These are phyloP conservation scores for Petrolisthes cinctipes DNA, from an alignment of 2,888 invertebrate genomes.

Conservation along the genomic window DNA sequence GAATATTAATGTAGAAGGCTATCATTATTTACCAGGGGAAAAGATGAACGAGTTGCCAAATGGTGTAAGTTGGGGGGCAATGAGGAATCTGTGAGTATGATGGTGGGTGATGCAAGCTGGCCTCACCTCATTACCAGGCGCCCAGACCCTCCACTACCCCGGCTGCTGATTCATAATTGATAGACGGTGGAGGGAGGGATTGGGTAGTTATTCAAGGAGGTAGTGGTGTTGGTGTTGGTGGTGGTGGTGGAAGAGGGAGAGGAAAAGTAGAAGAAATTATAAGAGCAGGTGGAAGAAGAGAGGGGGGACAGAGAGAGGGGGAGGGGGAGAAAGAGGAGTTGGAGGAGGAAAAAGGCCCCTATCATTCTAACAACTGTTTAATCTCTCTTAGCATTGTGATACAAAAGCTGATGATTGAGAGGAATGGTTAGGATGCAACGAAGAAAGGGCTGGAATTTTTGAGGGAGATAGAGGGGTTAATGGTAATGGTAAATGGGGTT, in stretches of 20 bases:
- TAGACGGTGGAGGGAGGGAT: neutral
- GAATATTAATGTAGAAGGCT: slow-evolving; percentile 29
- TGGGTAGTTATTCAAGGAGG: neutral
- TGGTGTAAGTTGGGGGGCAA: slow-evolving; percentile 20
- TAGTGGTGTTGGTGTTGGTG: neutral
- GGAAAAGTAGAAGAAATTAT: neutral
- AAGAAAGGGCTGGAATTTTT: too few relatives aligned
- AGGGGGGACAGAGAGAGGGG: too few relatives aligned
- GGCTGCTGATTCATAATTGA: slow-evolving; percentile 44
- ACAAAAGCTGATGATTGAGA: too few relatives aligned
- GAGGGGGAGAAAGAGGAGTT: too few relatives aligned
- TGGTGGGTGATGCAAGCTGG: neutral
- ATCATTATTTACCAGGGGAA: slow-evolving; percentile 13
- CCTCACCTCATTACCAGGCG: neutral
- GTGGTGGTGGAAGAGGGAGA: neutral
- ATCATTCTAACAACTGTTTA: too few relatives aligned
- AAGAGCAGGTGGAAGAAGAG: neutral
- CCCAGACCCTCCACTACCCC: neutral
- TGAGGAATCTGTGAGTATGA: slow-evolving; percentile 42
- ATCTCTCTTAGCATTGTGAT: too few relatives aligned
- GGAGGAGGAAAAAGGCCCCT: too few relatives aligned
- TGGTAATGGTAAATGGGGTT: too few relatives aligned
- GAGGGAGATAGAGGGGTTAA: too few relatives aligned
- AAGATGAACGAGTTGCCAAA: slow-evolving; percentile 24
- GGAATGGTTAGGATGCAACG: too few relatives aligned